Evolutionary conservation across 2,797 vertebrate species (phyloP).

Genomic region (Syndactyla subalaris): DNA sequence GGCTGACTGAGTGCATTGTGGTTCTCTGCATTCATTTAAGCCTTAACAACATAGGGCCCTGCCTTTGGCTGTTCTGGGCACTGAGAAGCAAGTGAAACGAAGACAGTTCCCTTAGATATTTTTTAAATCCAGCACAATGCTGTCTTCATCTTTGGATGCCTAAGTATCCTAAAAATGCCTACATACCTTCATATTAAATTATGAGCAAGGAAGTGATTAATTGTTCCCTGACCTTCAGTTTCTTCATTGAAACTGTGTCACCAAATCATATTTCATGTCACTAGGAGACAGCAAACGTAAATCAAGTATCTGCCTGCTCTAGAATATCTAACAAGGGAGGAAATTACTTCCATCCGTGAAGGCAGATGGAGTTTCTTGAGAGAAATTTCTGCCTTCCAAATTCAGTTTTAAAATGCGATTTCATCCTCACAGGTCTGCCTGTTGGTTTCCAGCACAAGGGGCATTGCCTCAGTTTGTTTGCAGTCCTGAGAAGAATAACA

Average conservation of each 20-base stretch:
- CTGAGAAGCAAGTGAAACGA: neutral
- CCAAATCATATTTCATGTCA: slow-evolving; percentile 25
- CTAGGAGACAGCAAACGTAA: neutral
- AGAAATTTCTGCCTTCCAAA: neutral
- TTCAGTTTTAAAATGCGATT: neutral
- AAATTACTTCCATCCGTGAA: slow-evolving; percentile 16
- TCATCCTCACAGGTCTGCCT: neutral
- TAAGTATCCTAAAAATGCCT: neutral
- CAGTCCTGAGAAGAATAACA: neutral
- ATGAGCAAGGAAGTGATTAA: neutral
- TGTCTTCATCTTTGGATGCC: neutral
- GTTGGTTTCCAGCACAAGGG: neutral
- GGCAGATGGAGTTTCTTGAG: neutral
- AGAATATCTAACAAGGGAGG: slow-evolving; percentile 10
- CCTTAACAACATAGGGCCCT: neutral
- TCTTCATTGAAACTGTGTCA: slow-evolving; percentile 14
- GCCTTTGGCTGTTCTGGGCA: neutral
- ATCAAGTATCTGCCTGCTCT: slow-evolving; percentile 14
- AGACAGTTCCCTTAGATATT: neutral
- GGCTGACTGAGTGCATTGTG: neutral
- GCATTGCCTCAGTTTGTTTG: neutral
- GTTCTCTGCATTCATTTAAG: neutral
- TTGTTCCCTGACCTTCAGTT: slow-evolving; percentile 1
- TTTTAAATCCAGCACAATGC: neutral
- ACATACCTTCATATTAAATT: neutral